Percentiles rank a stretch among this genome's conserved stretches.
These are phyloP conservation scores for Condylostylus longicornis DNA, from an alignment of 1,140 invertebrate genomes.

Conservation along the genomic window DNA sequence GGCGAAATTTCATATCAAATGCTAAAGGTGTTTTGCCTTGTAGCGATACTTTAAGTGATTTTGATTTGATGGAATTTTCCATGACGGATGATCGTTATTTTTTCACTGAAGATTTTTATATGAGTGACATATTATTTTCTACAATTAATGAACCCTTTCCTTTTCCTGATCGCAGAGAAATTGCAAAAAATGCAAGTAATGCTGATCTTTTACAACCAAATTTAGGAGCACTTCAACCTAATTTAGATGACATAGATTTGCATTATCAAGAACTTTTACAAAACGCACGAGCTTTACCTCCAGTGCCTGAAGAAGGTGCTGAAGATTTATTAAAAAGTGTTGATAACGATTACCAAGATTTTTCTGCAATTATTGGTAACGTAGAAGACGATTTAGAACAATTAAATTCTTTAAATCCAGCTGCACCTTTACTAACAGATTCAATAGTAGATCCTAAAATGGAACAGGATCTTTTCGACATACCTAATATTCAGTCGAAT, in stretches of 20 bases:
- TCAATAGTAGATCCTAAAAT: no score
- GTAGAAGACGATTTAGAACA: no score
- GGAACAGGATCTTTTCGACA: no score
- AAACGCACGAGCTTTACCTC: constrained; percentile 34
- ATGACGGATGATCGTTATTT: constrained; percentile 54
- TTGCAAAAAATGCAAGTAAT: constrained; percentile 53
- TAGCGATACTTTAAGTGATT: constrained; percentile 66
- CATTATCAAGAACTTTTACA: constrained; percentile 18
- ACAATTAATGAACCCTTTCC: constrained; percentile 81
- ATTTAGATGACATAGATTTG: constrained; percentile 82
- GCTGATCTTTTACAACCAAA: constrained; percentile 98
- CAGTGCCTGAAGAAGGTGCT: constrained; percentile 37
- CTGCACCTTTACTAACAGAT: no score
- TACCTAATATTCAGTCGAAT: no score
- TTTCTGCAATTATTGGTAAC: constrained; percentile 16
- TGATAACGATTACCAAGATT: constrained; percentile 24
- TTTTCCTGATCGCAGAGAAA: constrained; percentile 93
- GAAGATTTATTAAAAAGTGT: constrained; percentile 29
- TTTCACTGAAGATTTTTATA: constrained; percentile 55
- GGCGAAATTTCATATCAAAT: constrained; percentile 81
- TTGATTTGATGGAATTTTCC: constrained; percentile 63
- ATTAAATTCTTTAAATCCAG: no score
- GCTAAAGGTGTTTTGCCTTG: constrained; percentile 55
- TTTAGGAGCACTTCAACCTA: constrained; percentile 87
- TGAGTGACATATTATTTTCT: constrained; percentile 75